Conservation (phyloP, 2,888 invertebrate genomes). For the Adineta ricciae region DNA sequence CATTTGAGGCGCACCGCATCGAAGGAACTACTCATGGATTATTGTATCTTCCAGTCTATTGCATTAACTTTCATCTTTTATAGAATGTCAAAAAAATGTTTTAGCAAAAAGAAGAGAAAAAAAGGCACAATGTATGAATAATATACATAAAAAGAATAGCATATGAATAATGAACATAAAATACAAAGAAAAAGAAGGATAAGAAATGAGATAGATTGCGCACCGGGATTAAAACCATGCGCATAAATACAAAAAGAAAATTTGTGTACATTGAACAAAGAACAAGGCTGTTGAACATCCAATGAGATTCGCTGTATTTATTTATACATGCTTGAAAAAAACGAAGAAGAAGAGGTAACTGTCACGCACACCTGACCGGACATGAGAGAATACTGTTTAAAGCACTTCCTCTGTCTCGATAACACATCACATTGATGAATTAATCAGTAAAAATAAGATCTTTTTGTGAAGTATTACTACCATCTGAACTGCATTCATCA, state of each 20-base stretch:
- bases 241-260: not conserved
- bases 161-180: conserved; percentile 6
- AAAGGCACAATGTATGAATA: not conserved
- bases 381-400: conserved; percentile 4
- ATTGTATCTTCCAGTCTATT: not conserved
- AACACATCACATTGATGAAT: not conserved
- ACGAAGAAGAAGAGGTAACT: not conserved
- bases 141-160: conserved; percentile 2
- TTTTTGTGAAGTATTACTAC: not conserved
- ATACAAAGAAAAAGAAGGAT: not conserved
- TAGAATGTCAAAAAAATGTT: not conserved
- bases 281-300: not conserved
- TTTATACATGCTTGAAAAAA: not conserved
- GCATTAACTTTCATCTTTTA: not conserved
- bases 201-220: not conserved
- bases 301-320: conserved; percentile 9
- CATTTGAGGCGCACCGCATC: too few species aligned
- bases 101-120: not conserved
- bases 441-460: not conserved
- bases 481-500: conserved; percentile 17
- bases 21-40: not conserved
- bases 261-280: not conserved
- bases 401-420: not conserved
- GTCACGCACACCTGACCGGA: not conserved
- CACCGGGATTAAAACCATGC: conserved; percentile 9